Conservation (phyloP, 2,113 vertebrate genomes). For the Pseudolaguvia tuberculata region DNA sequence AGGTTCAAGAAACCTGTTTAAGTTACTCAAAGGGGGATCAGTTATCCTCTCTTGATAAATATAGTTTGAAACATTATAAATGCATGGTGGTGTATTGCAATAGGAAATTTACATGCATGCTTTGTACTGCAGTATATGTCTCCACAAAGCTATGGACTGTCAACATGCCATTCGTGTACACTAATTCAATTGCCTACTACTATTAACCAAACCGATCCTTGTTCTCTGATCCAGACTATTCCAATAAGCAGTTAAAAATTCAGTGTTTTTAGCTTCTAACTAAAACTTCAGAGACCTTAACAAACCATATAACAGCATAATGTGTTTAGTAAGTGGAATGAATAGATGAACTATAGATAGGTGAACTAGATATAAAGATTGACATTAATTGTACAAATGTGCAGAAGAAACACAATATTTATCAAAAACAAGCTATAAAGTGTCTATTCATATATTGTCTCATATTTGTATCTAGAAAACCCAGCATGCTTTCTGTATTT, state of each 20-base stretch:
- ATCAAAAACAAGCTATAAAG: slow-evolving; percentile 17
- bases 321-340: slow-evolving; percentile 48
- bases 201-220: not conserved
- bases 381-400: too few relatives aligned
- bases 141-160: not conserved
- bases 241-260: not conserved
- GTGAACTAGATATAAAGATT: too few relatives aligned
- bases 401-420: slow-evolving; percentile 35
- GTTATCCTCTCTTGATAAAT: not conserved
- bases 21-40: not conserved
- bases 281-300: too few relatives aligned
- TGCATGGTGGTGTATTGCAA: not conserved
- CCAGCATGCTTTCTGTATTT: slow-evolving; percentile 24
- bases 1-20: too few relatives aligned
- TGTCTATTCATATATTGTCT: slow-evolving; percentile 20
- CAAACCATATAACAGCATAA: too few relatives aligned
- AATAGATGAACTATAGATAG: too few relatives aligned
- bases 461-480: slow-evolving; percentile 36
- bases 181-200: not conserved
- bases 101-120: not conserved
- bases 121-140: not conserved
- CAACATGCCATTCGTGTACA: not conserved
- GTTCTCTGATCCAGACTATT: not conserved
- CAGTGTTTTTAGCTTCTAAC: too few relatives aligned
- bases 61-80: not conserved